These are phyloP conservation scores for Odontophorus gujanensis DNA, from an alignment of 2,113 vertebrate species.

Conservation along the genomic window DNA sequence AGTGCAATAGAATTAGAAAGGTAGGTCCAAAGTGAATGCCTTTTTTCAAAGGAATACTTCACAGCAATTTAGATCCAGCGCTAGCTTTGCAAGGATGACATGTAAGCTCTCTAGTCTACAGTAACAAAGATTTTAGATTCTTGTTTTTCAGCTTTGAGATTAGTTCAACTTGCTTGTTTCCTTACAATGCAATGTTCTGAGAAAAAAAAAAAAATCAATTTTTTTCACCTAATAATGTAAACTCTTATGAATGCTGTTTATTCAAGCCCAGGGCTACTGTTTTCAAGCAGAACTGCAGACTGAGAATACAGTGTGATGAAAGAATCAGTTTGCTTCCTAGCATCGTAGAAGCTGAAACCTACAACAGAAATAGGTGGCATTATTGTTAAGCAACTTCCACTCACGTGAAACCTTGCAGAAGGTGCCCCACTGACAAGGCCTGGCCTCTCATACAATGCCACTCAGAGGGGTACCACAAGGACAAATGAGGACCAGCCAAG, in stretches of 20 bases:
- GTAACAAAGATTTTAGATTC: background rate
- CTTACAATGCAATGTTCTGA: background rate
- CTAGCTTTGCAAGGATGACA: background rate
- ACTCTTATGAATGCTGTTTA: background rate
- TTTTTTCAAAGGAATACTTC: background rate
- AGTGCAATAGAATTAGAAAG: background rate
- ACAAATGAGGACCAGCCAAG: background rate
- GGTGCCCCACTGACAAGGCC: background rate
- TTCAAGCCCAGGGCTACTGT: background rate
- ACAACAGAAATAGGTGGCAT: background rate
- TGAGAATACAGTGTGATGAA: background rate
- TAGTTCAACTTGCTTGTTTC: background rate
- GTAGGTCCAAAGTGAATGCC: background rate
- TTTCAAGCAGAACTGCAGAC: background rate
- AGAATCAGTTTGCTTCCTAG: background rate
- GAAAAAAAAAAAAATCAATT: background rate
- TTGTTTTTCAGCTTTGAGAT: background rate
- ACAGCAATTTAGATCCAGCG: background rate
- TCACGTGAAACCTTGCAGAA: background rate
- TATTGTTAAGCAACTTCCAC: background rate
- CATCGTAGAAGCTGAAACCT: background rate
- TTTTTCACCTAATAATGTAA: background rate
- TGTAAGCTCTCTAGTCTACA: background rate
- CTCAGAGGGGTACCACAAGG: background rate
- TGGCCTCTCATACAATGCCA: background rate